These are phyloP conservation scores for Sceloporus undulatus DNA, from an alignment of 2,113 vertebrate genomes.

Conservation along the genomic window DNA sequence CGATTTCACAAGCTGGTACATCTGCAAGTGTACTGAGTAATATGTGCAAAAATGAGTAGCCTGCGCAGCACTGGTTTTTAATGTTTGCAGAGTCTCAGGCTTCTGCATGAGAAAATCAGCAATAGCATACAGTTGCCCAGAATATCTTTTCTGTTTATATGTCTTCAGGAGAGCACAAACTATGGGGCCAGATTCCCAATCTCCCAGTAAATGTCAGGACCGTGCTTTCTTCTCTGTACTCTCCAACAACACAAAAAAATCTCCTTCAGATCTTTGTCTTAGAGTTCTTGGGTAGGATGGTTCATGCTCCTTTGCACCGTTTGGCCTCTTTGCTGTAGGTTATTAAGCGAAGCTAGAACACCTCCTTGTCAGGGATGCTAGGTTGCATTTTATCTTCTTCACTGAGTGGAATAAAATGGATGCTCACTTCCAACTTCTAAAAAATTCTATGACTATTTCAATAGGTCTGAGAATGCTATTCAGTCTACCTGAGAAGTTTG, in stretches of 20 bases:
- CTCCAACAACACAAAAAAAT: no score
- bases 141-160: neutral
- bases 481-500: neutral
- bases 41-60: conserved; percentile 6
- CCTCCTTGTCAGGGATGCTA: neutral
- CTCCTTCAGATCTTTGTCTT: no score
- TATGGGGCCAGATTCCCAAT: neutral
- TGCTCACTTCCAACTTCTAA: neutral
- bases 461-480: neutral
- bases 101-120: neutral
- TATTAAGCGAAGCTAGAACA: neutral
- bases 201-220: neutral
- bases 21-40: neutral
- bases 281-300: neutral
- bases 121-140: no score
- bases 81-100: neutral
- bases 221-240: neutral
- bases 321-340: neutral
- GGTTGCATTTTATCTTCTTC: neutral
- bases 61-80: neutral
- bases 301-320: neutral
- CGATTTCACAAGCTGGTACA: no score
- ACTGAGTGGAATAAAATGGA: neutral
- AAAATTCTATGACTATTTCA: neutral
- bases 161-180: neutral